phyloP scores from a whole-genome alignment of 2,113 vertebrate genomes.

The Myiopsitta monachus region DNA sequence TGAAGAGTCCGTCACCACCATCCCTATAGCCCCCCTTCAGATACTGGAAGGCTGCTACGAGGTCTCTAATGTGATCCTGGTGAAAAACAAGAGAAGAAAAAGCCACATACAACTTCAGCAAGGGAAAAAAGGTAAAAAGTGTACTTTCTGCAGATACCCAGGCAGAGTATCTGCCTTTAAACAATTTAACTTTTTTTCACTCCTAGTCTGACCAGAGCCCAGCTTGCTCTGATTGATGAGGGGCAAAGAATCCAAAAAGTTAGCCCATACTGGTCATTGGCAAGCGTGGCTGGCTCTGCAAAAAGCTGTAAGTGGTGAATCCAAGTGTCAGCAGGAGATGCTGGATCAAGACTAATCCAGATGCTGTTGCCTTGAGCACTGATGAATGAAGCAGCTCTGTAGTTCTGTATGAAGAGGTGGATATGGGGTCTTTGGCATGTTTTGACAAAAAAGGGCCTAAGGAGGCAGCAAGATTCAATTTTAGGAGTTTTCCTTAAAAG shows the following conservation, averaged over 20 bases:
- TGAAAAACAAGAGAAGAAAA: not conserved
- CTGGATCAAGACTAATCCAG: not conserved
- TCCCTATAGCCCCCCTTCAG: too few species aligned
- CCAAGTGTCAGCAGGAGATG: not conserved
- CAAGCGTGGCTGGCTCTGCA: not conserved
- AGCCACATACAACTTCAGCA: not conserved
- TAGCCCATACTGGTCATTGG: not conserved
- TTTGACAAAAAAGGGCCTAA: not conserved
- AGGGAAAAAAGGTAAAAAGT: too few species aligned
- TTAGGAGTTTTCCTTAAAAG: not conserved
- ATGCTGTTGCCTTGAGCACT: not conserved
- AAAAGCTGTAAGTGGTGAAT: not conserved
- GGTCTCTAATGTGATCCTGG: not conserved
- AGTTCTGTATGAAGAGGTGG: not conserved
- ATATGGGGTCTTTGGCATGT: rapidly evolving
- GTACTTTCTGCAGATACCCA: not conserved
- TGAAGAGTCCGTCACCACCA: too few species aligned
- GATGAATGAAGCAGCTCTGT: not conserved
- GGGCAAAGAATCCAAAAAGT: not conserved
- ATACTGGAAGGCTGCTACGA: too few species aligned
- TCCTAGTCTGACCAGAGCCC: not conserved
- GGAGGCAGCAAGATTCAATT: not conserved
- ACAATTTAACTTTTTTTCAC: not conserved
- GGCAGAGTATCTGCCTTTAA: not conserved
- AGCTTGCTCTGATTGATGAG: not conserved